These are phyloP conservation scores for Nipponia nippon DNA, from an alignment of 2,113 vertebrate genomes.

Conservation along the genomic window DNA sequence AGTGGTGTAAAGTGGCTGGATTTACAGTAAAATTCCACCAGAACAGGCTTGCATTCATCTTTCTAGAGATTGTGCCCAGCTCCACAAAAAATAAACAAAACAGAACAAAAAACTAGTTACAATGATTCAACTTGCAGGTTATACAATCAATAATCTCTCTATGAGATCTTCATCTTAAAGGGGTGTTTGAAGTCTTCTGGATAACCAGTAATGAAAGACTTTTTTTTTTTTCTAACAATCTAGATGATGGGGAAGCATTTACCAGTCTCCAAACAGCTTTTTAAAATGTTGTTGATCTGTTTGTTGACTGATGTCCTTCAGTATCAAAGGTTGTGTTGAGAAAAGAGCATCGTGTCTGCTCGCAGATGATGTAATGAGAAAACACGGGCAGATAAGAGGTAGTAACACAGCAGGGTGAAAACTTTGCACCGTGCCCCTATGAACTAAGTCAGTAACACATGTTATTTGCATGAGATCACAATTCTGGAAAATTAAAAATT, in stretches of 20 bases:
- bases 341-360: background rate
- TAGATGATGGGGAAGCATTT: background rate
- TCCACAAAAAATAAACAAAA: background rate
- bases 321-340: background rate
- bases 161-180: background rate
- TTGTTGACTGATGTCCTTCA: background rate
- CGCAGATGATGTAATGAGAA: background rate
- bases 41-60: background rate
- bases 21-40: background rate
- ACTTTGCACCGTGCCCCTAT: background rate
- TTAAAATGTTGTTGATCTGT: background rate
- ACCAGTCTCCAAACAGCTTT: background rate
- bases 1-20: background rate
- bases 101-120: background rate
- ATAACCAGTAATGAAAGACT: background rate
- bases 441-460: background rate
- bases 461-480: background rate
- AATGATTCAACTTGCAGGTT: background rate
- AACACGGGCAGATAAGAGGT: background rate
- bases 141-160: background rate
- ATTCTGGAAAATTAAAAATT: background rate
- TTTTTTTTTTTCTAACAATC: background rate
- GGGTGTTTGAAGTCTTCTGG: background rate
- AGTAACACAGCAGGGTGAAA: background rate
- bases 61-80: background rate